Evolutionary conservation across 2,888 invertebrate species (phyloP).

Genomic region (Rambutsinella grinnellia): DNA sequence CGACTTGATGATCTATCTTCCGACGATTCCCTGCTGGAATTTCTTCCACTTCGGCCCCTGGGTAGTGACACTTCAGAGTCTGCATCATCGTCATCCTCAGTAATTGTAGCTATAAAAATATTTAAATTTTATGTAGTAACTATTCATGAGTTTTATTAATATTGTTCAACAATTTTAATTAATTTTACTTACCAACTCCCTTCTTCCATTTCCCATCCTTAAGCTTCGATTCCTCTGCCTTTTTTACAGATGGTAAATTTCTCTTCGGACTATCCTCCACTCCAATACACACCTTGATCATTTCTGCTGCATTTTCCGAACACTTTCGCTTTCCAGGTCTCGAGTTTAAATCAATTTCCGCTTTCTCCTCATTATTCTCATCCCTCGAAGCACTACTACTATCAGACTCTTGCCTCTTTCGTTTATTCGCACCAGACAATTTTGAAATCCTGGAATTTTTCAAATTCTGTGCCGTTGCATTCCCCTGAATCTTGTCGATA

Average conservation of each 20-base stretch:
- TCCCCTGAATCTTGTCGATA: conserved; percentile 51
- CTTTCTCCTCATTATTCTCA: conserved; percentile 72
- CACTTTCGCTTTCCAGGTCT: conserved; percentile 75
- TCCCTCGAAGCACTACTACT: conserved; percentile 76
- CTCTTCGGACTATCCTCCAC: conserved; percentile 69
- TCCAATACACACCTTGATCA: conserved; percentile 74
- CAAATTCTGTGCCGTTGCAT: conserved; percentile 24
- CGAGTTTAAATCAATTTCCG: conserved; percentile 67
- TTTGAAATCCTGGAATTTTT: conserved; percentile 38
- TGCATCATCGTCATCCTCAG: conserved; percentile 64
- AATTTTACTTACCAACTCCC: conserved; percentile 51
- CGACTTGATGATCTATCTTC: conserved; percentile 66
- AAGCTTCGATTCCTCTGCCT: conserved; percentile 61
- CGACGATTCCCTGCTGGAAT: conserved; percentile 64
- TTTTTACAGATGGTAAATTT: conserved; percentile 58
- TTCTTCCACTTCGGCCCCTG: conserved; percentile 57
- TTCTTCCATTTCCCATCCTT: conserved; percentile 58
- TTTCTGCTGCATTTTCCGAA: conserved; percentile 75
- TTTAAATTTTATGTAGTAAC: conserved; percentile 6
- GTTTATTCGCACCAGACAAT: conserved; percentile 71
- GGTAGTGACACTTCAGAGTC: conserved; percentile 59
- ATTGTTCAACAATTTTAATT: conserved; percentile 8
- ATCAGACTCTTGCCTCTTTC: conserved; percentile 85
- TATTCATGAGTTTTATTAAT: too few species aligned
- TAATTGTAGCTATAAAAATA: conserved; percentile 50